A percentile compares a stretch with the other conserved stretches of the same genome.
Evolutionary conservation across 1,140 invertebrate species (phyloP).

Genomic region (Diorhabda carinulata): DNA sequence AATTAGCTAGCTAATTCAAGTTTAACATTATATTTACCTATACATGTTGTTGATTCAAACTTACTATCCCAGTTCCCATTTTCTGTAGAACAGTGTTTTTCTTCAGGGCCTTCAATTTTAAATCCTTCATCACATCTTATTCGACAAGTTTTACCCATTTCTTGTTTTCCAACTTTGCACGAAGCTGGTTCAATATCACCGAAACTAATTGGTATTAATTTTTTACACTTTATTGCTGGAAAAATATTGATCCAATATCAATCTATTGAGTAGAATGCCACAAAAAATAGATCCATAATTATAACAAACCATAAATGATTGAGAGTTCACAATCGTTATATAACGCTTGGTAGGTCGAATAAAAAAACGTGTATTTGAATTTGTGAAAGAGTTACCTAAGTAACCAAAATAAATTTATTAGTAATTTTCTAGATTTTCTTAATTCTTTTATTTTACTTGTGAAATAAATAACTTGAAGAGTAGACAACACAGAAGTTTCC

Average conservation of each 20-base stretch:
- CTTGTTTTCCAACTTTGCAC: slow-evolving; percentile 51
- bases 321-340: too few species aligned
- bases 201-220: slow-evolving; percentile 50
- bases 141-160: slow-evolving; percentile 54
- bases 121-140: slow-evolving; percentile 57
- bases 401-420: too few species aligned
- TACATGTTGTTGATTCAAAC: slow-evolving; percentile 49
- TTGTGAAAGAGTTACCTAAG: too few species aligned
- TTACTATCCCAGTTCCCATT: slow-evolving; percentile 52
- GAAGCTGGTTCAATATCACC: slow-evolving; percentile 51
- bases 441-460: too few species aligned
- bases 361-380: too few species aligned
- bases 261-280: too few species aligned
- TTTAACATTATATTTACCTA: slow-evolving; percentile 43
- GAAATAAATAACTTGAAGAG: too few species aligned
- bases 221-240: slow-evolving; percentile 56
- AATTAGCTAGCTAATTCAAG: background rate
- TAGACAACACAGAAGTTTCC: too few species aligned
- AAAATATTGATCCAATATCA: slow-evolving; percentile 1
- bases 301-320: too few species aligned
- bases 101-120: slow-evolving; percentile 51
- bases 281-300: too few species aligned
- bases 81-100: slow-evolving; percentile 49
- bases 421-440: too few species aligned
- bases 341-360: too few species aligned